A percentile compares a stretch with the other conserved stretches of the same genome.
phyloP scores from a whole-genome alignment of 2,888 invertebrate genomes.

The Latrodectus elegans region DNA sequence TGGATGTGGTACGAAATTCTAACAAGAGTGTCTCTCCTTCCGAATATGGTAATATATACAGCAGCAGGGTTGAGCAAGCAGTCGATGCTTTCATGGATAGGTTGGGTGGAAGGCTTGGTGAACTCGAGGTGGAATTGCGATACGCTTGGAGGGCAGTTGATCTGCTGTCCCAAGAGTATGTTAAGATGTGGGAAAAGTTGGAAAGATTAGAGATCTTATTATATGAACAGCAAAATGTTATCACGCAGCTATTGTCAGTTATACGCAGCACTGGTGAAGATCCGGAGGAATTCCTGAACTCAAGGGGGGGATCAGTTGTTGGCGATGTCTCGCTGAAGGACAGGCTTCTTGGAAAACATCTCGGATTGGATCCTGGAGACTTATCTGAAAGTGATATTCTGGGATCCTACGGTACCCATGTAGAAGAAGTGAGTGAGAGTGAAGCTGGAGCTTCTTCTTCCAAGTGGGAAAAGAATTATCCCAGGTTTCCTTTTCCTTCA shows the following conservation, averaged over 20 bases:
- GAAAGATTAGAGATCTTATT: slow-evolving; percentile 90
- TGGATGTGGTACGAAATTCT: slow-evolving; percentile 78
- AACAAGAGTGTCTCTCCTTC: slow-evolving; percentile 54
- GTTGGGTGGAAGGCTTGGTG: slow-evolving; percentile 87
- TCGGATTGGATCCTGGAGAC: slow-evolving; percentile 39
- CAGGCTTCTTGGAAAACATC: slow-evolving; percentile 44
- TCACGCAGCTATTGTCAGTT: slow-evolving; percentile 84
- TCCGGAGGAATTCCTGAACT: slow-evolving; percentile 33
- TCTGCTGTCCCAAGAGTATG: slow-evolving; percentile 91
- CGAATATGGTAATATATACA: slow-evolving; percentile 62
- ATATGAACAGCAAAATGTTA: slow-evolving; percentile 91
- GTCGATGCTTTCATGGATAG: slow-evolving; percentile 93
- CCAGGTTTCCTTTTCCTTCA: slow-evolving; percentile 20
- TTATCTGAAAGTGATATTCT: slow-evolving; percentile 57
- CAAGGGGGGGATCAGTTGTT: slow-evolving; percentile 21
- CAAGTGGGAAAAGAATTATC: slow-evolving; percentile 40
- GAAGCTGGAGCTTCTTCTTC: slow-evolving; percentile 11
- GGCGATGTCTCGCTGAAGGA: slow-evolving; percentile 57
- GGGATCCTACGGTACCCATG: slow-evolving; percentile 14
- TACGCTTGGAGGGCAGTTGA: slow-evolving; percentile 95
- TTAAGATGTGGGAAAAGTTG: slow-evolving; percentile 93
- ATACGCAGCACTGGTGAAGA: slow-evolving; percentile 54
- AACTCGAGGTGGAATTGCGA: slow-evolving; percentile 91
- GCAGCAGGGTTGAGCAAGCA: slow-evolving; percentile 69
- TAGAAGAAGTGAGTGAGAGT: slow-evolving; percentile 11